Evolutionary conservation across 2,888 invertebrate genomes (phyloP), one percentile per base, ranked within the genome.

Genomic region (Muschampia plurimacula): DNA sequence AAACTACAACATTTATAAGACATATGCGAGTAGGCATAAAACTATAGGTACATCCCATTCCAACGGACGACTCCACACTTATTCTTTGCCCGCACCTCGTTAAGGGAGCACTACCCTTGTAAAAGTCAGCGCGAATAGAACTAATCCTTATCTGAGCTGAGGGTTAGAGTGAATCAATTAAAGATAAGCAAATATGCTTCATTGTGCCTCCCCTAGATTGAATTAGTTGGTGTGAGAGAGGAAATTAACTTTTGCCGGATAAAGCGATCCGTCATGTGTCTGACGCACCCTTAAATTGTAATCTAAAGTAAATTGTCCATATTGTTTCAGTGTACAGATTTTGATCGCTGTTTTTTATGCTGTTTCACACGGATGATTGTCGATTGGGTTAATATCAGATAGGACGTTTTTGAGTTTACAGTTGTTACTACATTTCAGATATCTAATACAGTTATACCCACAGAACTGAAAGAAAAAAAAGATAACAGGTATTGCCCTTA

Each of bases 101-200:
- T 90, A 93, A 89, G 89, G 90, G 87, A 74, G 83, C 80, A 81
- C 87, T 88, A 92, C 93, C 93, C 93, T 93, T 93, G 91, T 93
- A 94, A 93, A 94, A 93, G 92, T 91, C 90, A 91, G 91, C 90
- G 89, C 92, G 93, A 94, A 93, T 93, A 88, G 89, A 88, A 87
- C 91, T 93, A 93, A 94, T 93, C 93, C 93, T 92, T 92, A 93
- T 93, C 93, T 87, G 78, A 75, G 77, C 80, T 81, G 84, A 84
- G 92, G 92, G 92, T 88, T 90, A 91, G 83, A 94, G 90, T 92
- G 92, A 93, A 94, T 94, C 93, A 93, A 94, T 94, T 93, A 93
- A 92, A 94, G 93, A 94, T 93, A 94, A 94, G 92, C 94, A 93
- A 94, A 94, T 94, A 93, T 89, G 89, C 82, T 85, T 82, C 84